Conservation (phyloP, 2,888 invertebrate species). For the Ditylenchus weischeri region DNA sequence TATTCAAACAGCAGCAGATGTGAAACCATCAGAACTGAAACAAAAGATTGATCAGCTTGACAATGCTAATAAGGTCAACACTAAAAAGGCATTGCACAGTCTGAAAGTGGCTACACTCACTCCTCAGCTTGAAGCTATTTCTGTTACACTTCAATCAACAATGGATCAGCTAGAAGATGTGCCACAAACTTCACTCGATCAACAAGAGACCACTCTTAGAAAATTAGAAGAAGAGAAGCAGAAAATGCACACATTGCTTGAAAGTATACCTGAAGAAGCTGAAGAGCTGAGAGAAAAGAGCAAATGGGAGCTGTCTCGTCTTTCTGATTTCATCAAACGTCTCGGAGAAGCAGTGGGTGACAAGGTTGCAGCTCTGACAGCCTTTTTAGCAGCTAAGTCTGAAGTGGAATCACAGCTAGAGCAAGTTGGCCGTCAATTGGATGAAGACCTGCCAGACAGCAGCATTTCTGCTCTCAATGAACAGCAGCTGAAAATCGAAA, state of each 20-base stretch:
- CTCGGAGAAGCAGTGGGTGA: constrained; percentile 7
- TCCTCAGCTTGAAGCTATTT: constrained; percentile 15
- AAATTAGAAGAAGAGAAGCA: constrained; percentile 22
- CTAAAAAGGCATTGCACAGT: not conserved
- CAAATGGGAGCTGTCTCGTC: not conserved
- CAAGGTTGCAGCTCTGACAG: constrained; percentile 15
- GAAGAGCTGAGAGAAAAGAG: constrained; percentile 11
- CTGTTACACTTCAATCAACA: constrained; percentile 6
- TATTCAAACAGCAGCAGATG: not conserved
- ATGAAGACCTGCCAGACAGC: not conserved
- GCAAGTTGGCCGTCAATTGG: not conserved
- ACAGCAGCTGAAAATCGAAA: not conserved
- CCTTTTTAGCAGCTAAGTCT: not conserved
- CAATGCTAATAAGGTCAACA: not conserved
- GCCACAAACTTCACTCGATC: constrained; percentile 15
- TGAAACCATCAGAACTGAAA: not conserved
- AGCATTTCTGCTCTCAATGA: not conserved
- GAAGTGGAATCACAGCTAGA: constrained; percentile 3
- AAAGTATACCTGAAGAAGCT: constrained; percentile 22
- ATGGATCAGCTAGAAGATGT: not conserved
- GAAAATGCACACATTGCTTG: constrained; percentile 13
- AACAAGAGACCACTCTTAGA: constrained; percentile 14
- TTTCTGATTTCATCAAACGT: constrained; percentile 15
- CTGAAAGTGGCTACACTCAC: constrained; percentile 10
- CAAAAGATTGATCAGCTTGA: not conserved